Conservation (phyloP, 2,797 vertebrate genomes). For the Gobio occitaniae region DNA sequence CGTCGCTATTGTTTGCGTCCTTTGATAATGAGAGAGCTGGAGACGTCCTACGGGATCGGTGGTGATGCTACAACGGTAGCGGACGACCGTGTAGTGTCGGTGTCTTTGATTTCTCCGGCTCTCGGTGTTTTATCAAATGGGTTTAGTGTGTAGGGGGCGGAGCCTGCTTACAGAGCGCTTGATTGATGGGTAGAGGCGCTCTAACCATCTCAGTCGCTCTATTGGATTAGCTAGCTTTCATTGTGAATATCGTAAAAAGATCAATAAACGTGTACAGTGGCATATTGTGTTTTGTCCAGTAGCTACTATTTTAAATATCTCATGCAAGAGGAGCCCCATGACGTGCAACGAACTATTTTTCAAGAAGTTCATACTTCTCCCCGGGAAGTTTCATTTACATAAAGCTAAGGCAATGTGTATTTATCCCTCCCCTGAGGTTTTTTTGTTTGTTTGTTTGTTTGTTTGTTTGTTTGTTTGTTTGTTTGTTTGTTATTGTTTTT, state of each 20-base stretch:
- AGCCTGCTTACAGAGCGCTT: slow-evolving; percentile 6
- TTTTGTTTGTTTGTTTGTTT: too few relatives aligned
- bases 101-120: slow-evolving; percentile 16
- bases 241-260: neutral
- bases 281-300: neutral
- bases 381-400: too few relatives aligned
- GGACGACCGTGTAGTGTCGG: neutral
- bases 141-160: slow-evolving; percentile 32
- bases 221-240: neutral
- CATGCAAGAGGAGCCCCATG: too few relatives aligned
- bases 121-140: slow-evolving; percentile 36
- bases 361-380: too few relatives aligned
- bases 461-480: too few relatives aligned
- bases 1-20: slow-evolving; percentile 14
- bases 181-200: slow-evolving; percentile 10
- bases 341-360: too few relatives aligned
- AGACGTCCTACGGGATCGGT: slow-evolving; percentile 19
- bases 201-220: neutral
- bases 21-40: neutral
- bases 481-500: too few relatives aligned
- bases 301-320: neutral
- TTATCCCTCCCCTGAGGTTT: too few relatives aligned
- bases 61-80: slow-evolving; percentile 7
- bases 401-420: too few relatives aligned
- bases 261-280: neutral